A percentile compares a stretch with the other conserved stretches of the same genome.
Conservation (phyloP, 2,888 invertebrate genomes). For the Macrosiphum euphorbiae region DNA sequence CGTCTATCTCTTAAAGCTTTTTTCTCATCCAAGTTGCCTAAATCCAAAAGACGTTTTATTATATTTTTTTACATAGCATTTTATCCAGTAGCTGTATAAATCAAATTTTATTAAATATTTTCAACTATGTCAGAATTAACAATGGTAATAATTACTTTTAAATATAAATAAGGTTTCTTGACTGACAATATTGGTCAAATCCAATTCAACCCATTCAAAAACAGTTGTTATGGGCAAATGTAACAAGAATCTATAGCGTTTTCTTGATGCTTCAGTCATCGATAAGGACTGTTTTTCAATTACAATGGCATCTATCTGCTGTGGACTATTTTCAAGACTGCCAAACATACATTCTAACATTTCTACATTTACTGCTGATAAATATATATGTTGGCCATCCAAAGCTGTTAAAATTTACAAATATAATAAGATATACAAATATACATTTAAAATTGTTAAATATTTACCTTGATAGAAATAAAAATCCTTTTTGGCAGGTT, state of each 20-base stretch:
- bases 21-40: constrained; percentile 51
- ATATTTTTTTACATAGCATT: not conserved
- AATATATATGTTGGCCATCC: constrained; percentile 93
- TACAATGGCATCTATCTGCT: constrained; percentile 80
- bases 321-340: constrained; percentile 83
- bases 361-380: constrained; percentile 90
- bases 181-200: constrained; percentile 81
- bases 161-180: constrained; percentile 79
- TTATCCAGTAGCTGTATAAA: not conserved
- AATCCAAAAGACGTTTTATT: not conserved
- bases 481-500: constrained; percentile 58
- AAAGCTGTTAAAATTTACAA: constrained; percentile 76
- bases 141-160: constrained; percentile 74
- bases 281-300: constrained; percentile 90
- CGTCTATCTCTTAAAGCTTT: constrained; percentile 59
- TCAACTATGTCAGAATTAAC: not conserved
- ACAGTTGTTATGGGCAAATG: constrained; percentile 93
- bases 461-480: constrained; percentile 58
- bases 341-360: constrained; percentile 91
- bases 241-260: constrained; percentile 81
- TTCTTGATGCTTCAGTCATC: constrained; percentile 85
- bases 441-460: constrained; percentile 3
- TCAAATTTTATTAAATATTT: not conserved
- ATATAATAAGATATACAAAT: not conserved
- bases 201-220: constrained; percentile 91